Evolutionary conservation across 2,888 invertebrate genomes (phyloP).

Genomic region (Meloe dianella): DNA sequence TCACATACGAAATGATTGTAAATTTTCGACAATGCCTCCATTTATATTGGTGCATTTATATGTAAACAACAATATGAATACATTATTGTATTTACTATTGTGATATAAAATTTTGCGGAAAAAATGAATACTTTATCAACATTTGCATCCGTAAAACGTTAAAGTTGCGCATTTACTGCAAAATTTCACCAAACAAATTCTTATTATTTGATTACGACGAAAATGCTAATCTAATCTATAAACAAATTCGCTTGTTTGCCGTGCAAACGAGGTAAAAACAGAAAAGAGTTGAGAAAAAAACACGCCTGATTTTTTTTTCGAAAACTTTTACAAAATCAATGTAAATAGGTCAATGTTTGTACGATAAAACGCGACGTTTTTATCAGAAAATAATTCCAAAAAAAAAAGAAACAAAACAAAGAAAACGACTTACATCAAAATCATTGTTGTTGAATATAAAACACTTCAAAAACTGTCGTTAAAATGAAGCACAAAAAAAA

Average conservation of each 20-base stretch:
- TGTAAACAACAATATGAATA: conserved; percentile 9
- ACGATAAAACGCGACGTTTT: background rate
- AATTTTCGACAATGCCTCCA: conserved; percentile 39
- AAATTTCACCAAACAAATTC: conserved; percentile 14
- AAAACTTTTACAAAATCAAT: background rate
- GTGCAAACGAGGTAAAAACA: background rate
- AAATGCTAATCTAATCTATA: conserved; percentile 41
- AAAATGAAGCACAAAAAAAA: background rate
- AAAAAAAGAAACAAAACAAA: background rate
- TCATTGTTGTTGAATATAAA: background rate
- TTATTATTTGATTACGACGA: conserved; percentile 11
- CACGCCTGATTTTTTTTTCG: background rate
- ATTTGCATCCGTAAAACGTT: conserved; percentile 17
- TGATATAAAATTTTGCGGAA: conserved; percentile 11
- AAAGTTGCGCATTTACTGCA: conserved; percentile 22
- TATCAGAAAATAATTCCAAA: background rate
- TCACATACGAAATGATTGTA: conserved; percentile 39
- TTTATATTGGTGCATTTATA: conserved; percentile 25
- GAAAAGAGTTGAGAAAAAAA: background rate
- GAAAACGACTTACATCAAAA: background rate
- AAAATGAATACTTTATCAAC: background rate
- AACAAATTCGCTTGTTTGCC: conserved; percentile 38
- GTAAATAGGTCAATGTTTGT: background rate
- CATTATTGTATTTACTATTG: conserved; percentile 13
- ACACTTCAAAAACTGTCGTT: background rate